Base-by-base conservation (phyloP, 2,888 invertebrate genomes). In the Allophyes oxyacanthae region DNA sequence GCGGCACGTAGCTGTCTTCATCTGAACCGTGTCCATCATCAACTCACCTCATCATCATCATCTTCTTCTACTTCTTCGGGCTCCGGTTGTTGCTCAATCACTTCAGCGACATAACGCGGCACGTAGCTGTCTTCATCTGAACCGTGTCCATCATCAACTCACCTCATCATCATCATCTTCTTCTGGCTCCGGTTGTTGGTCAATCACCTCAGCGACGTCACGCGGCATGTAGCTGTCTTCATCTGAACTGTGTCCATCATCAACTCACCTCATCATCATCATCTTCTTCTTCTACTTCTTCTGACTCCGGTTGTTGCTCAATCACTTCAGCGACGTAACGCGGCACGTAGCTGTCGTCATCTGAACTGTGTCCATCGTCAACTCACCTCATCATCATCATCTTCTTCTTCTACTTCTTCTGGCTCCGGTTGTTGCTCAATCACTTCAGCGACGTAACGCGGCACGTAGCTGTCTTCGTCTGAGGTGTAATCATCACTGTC, bases 401-500 rank as follows among this genome's bases (percentile, higher is more conserved):
- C 73, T 2, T 60, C 51, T 2, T 68, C 72, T 0, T 60, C 51
- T 2, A 67, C 72, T 0, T 67, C 67, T 1, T 69, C 73, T 0
- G 64, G 66, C 25, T 77, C 69, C n/a, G 28, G 64, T 5, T 59
- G 69, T n/a, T 63, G 64, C 11, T 74, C 75, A 50, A 67, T 56
- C 8, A 64, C 57, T 14, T 75, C 70, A 6, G 83, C 71, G 5
- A 75, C 67, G 60, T 82, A 87, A 52, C 88, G 54, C 6, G 64
- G 70, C 11, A 64, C 54, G 15, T 69, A 67, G 41, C 51, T 64
- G 41, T 67, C 65, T 0, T 92, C 91, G 1, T 90, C 91, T 0
- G 89, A 89, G 13, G 83, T 87, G 42, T 85, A 88, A 1, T 86
- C 87, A 0, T 91, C 91, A 5, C 87, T 87, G 0, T 90, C 67